Conservation (phyloP, 2,888 invertebrate species). For the Saturnia pavonia region DNA sequence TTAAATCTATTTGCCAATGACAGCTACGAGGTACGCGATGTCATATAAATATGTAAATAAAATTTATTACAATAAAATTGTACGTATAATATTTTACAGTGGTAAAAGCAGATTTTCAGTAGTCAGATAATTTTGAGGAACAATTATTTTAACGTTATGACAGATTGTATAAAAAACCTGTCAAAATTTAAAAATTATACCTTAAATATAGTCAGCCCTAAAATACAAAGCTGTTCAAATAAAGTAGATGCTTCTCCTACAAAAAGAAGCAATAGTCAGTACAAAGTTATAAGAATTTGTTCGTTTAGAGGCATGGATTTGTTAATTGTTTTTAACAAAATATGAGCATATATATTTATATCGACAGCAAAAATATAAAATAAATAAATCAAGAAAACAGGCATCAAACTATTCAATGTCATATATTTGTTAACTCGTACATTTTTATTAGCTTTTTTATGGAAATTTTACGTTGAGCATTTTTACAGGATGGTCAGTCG, state of each 20-base stretch:
- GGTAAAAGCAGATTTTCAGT: too few relatives aligned
- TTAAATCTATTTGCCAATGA: slow-evolving; percentile 68
- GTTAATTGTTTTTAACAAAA: too few relatives aligned
- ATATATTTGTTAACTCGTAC: too few relatives aligned
- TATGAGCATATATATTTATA: too few relatives aligned
- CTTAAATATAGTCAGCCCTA: too few relatives aligned
- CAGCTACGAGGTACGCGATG: slow-evolving; percentile 68
- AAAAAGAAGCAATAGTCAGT: background rate
- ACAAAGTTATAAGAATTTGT: background rate
- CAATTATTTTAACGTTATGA: too few relatives aligned
- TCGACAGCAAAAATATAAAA: too few relatives aligned
- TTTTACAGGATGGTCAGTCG: slow-evolving; percentile 71
- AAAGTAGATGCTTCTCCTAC: background rate
- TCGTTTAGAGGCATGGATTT: background rate
- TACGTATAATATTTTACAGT: background rate
- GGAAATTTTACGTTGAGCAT: slow-evolving; percentile 9
- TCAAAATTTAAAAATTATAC: background rate
- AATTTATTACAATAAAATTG: background rate
- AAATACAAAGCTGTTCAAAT: too few relatives aligned
- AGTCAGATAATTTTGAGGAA: too few relatives aligned
- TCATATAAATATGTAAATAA: background rate
- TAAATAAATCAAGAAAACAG: too few relatives aligned
- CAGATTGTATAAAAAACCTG: background rate
- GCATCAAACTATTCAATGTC: too few relatives aligned
- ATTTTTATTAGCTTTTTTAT: background rate